phyloP scores from a whole-genome alignment of 2,888 invertebrate species.

The Cheiracanthium punctorium region DNA sequence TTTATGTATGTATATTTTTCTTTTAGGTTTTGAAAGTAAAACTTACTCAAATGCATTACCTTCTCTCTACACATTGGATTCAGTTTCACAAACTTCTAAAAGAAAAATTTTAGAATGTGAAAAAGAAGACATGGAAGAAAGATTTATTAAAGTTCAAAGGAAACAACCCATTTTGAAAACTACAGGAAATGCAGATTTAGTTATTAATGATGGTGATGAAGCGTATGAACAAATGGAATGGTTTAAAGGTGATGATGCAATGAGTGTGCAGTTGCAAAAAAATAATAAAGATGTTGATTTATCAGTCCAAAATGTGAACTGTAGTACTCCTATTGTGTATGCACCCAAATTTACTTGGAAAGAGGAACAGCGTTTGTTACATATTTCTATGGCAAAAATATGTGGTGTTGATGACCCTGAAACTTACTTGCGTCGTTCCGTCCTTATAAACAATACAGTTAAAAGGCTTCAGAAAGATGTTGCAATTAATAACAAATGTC shows the following conservation, averaged over 20 bases:
- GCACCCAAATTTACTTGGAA: conserved; percentile 88
- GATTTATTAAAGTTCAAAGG: conserved; percentile 49
- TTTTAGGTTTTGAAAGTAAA: conserved; percentile 10
- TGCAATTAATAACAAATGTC: conserved; percentile 36
- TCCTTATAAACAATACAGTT: conserved; percentile 94
- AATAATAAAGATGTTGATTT: conserved; percentile 33
- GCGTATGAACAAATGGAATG: conserved; percentile 56
- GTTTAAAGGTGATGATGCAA: conserved; percentile 30
- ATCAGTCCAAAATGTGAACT: conserved; percentile 19
- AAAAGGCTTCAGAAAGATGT: conserved; percentile 89
- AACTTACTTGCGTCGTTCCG: conserved; percentile 88
- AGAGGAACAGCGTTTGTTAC: conserved; percentile 91
- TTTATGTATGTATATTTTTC: no score
- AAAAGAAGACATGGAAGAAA: conserved; percentile 49
- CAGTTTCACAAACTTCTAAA: conserved; percentile 43
- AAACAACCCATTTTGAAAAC: conserved; percentile 36
- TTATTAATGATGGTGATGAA: conserved; percentile 36
- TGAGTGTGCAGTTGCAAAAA: conserved; percentile 17
- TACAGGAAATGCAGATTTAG: conserved; percentile 36
- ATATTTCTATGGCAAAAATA: conserved; percentile 90
- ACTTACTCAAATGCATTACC: conserved; percentile 24
- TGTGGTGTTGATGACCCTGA: conserved; percentile 94
- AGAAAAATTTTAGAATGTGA: conserved; percentile 56
- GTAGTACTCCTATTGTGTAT: conserved; percentile 58
- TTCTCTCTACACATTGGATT: conserved; percentile 21